phyloP scores from a whole-genome alignment of 2,888 invertebrate species.

The Liodrosophila aerea region DNA sequence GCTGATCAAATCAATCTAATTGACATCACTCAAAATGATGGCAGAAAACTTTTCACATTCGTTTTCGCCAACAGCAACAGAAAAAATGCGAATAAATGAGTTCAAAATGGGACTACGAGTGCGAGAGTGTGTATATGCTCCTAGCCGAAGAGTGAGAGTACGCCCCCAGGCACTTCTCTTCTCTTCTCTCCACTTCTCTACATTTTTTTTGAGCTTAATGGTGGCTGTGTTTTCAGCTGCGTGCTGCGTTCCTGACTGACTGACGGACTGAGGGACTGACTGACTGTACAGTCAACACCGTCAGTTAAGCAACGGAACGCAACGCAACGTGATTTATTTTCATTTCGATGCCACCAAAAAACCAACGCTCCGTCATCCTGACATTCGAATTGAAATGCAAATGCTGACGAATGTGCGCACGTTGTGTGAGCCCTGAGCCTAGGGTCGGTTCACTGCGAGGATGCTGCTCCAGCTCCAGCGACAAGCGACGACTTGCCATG shows the following conservation, averaged over 20 bases:
- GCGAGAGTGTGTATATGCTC: background rate
- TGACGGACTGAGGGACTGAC: too few species aligned
- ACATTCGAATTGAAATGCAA: constrained; percentile 80
- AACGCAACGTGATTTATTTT: constrained; percentile 75
- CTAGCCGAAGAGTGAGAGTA: constrained; percentile 13
- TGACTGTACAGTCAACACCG: background rate
- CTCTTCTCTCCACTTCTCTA: background rate
- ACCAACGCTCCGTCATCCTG: constrained; percentile 73
- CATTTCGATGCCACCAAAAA: constrained; percentile 70
- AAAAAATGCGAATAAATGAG: constrained; percentile 76
- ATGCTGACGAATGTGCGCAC: constrained; percentile 78
- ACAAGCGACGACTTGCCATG: constrained; percentile 50
- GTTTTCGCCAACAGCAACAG: constrained; percentile 41
- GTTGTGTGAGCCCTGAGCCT: constrained; percentile 54
- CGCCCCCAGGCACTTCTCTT: constrained; percentile 24
- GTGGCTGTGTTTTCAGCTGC: constrained; percentile 66
- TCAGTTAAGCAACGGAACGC: background rate
- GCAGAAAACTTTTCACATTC: constrained; percentile 77
- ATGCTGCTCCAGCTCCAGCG: constrained; percentile 36
- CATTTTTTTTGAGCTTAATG: constrained; percentile 67
- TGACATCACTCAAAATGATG: constrained; percentile 83
- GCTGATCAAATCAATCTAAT: constrained; percentile 83
- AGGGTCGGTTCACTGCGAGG: constrained; percentile 30
- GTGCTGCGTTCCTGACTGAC: constrained; percentile 36
- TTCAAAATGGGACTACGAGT: constrained; percentile 55